A percentile compares a stretch with the other conserved stretches of the same genome.
Evolutionary conservation across 1,140 invertebrate species (phyloP).

Genomic region (Augochlora pura): DNA sequence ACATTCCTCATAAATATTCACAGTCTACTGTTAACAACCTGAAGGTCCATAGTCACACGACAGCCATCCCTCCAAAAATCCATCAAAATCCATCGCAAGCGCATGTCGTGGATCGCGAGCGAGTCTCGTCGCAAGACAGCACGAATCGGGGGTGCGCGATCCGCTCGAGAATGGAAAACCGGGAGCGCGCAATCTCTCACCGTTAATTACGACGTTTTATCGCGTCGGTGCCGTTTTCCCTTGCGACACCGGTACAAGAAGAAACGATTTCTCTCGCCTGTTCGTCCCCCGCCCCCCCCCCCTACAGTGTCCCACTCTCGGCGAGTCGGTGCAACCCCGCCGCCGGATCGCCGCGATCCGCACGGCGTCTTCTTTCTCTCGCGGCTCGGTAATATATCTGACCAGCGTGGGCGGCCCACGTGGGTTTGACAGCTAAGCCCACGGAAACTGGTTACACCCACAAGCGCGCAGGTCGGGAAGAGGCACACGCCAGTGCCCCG

Average conservation of each 20-base stretch:
- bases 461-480: slow-evolving; percentile 57
- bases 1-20: too few species aligned
- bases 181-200: neutral
- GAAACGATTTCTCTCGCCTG: slow-evolving; percentile 35
- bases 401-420: slow-evolving; percentile 76
- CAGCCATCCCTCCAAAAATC: too few species aligned
- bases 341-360: slow-evolving; percentile 11
- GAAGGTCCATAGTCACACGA: too few species aligned
- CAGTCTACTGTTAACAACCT: too few species aligned
- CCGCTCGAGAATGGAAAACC: neutral
- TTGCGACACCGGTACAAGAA: slow-evolving; percentile 24
- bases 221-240: slow-evolving; percentile 12
- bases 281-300: neutral
- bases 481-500: slow-evolving; percentile 58
- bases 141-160: neutral
- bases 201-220: slow-evolving; percentile 30
- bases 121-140: too few species aligned
- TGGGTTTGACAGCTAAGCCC: slow-evolving; percentile 78
- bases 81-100: too few species aligned
- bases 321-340: neutral
- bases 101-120: too few species aligned
- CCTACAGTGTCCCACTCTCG: slow-evolving; percentile 1
- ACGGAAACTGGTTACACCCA: slow-evolving; percentile 79
- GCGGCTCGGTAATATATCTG: slow-evolving; percentile 65
- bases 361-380: slow-evolving; percentile 58